Evolutionary conservation across 2,888 invertebrate species (phyloP).

Genomic region (Oegoconia quadripuncta): DNA sequence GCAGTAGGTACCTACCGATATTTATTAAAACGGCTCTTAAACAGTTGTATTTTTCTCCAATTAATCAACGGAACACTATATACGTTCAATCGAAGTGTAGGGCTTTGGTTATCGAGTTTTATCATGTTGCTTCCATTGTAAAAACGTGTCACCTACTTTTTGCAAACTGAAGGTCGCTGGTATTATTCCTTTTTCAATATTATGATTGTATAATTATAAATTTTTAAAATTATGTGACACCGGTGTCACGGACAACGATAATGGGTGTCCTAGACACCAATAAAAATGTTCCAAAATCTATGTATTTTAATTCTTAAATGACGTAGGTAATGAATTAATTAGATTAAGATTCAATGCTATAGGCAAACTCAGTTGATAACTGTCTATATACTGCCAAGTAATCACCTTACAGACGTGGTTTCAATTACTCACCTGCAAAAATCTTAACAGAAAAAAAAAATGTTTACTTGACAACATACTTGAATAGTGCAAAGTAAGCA

Average conservation of each 20-base stretch:
- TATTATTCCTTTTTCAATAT: slow-evolving; percentile 46
- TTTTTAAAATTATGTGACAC: slow-evolving; percentile 43
- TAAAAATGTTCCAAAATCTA: slow-evolving; percentile 16
- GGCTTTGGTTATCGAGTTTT: slow-evolving; percentile 30
- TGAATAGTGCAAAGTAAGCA: slow-evolving; percentile 8
- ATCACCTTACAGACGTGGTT: not conserved
- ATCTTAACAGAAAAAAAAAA: slow-evolving; percentile 12
- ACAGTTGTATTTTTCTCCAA: not conserved
- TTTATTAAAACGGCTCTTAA: too few species aligned
- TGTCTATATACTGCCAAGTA: not conserved
- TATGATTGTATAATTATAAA: slow-evolving; percentile 49
- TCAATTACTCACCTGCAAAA: not conserved
- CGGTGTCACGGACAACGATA: slow-evolving; percentile 62
- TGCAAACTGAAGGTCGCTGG: slow-evolving; percentile 64
- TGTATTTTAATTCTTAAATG: too few species aligned
- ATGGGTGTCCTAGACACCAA: slow-evolving; percentile 31
- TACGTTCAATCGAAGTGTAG: slow-evolving; percentile 20
- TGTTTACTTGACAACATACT: slow-evolving; percentile 23
- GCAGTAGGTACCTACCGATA: too few species aligned
- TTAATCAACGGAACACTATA: not conserved
- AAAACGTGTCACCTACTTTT: slow-evolving; percentile 56
- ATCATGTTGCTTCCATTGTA: slow-evolving; percentile 24
- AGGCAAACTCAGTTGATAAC: not conserved
- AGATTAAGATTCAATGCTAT: slow-evolving; percentile 1
- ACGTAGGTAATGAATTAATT: not conserved